phyloP scores from a whole-genome alignment of 2,113 vertebrate species.

The Planiliza haematocheilus region DNA sequence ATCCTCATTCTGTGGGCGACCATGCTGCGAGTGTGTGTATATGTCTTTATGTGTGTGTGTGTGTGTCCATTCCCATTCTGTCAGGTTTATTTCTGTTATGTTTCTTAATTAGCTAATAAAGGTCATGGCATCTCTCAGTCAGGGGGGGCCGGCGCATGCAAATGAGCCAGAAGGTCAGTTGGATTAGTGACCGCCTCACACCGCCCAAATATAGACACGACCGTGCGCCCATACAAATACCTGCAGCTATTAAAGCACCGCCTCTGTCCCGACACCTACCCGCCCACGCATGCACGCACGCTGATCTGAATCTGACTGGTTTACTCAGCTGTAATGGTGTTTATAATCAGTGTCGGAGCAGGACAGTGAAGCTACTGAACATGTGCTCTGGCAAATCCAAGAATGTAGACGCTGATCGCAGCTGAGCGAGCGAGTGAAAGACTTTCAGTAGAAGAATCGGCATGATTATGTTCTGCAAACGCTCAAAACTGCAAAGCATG shows the following conservation, averaged over 20 bases:
- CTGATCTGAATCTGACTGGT: conserved; percentile 1
- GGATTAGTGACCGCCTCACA: conserved; percentile 70
- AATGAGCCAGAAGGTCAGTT: conserved; percentile 77
- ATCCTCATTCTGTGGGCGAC: conserved; percentile 41
- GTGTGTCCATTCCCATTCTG: conserved; percentile 72
- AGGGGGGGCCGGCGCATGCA: conserved; percentile 72
- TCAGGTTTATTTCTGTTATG: conserved; percentile 97
- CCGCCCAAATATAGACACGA: conserved; percentile 68
- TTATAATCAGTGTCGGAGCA: neutral
- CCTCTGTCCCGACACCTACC: neutral
- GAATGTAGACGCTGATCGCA: no score
- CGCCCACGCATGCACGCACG: neutral
- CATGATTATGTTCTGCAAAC: no score
- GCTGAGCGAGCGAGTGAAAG: no score
- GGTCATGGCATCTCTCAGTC: conserved; percentile 91
- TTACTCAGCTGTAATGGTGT: conserved; percentile 12
- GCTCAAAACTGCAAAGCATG: no score
- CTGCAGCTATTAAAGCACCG: conserved; percentile 35
- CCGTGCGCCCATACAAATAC: conserved; percentile 69
- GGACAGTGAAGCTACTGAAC: neutral
- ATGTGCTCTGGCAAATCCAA: conserved; percentile 10
- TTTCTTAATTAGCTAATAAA: conserved; percentile 99
- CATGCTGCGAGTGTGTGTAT: conserved; percentile 33
- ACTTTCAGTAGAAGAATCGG: no score
- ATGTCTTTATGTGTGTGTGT: conserved; percentile 36